Percentiles rank a stretch among this genome's conserved stretches.
Evolutionary conservation across 2,888 invertebrate species (phyloP).

Genomic region (Muscina levida): DNA sequence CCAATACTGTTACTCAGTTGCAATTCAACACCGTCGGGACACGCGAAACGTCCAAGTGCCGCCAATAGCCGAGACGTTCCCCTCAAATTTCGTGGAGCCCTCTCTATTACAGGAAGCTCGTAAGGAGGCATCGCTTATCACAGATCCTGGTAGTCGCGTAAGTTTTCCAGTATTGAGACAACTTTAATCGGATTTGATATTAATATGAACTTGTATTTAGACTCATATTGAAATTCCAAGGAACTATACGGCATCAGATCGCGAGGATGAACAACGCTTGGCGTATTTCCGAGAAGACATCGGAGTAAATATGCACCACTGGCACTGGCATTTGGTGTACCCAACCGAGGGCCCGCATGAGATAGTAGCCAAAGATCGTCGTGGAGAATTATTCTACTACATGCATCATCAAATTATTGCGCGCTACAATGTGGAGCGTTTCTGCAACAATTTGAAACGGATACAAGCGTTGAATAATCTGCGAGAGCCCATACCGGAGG

Average conservation of each 20-base stretch:
- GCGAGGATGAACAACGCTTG: slow-evolving; percentile 89
- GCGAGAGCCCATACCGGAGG: slow-evolving; percentile 86
- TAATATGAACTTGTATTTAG: slow-evolving; percentile 47
- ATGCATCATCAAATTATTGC: slow-evolving; percentile 85
- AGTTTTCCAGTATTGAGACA: slow-evolving; percentile 36
- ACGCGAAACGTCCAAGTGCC: slow-evolving; percentile 84
- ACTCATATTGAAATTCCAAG: slow-evolving; percentile 84
- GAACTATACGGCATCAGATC: slow-evolving; percentile 88
- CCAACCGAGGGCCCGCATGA: slow-evolving; percentile 84
- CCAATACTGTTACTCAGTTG: slow-evolving; percentile 89
- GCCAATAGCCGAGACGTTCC: slow-evolving; percentile 88
- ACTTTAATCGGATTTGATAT: not conserved
- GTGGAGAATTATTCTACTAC: slow-evolving; percentile 87
- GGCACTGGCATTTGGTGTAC: slow-evolving; percentile 95
- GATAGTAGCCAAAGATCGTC: slow-evolving; percentile 87
- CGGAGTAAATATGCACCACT: slow-evolving; percentile 92
- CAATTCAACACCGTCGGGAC: slow-evolving; percentile 83
- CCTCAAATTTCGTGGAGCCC: slow-evolving; percentile 90
- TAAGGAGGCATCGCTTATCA: slow-evolving; percentile 85
- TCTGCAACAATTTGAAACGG: slow-evolving; percentile 85
- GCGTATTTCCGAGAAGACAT: slow-evolving; percentile 93
- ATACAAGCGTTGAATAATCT: slow-evolving; percentile 85
- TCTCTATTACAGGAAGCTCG: slow-evolving; percentile 86
- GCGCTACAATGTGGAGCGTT: slow-evolving; percentile 88
- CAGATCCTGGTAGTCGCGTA: slow-evolving; percentile 80